phyloP scores from a whole-genome alignment of 2,888 invertebrate genomes.

The Phania funesta region DNA sequence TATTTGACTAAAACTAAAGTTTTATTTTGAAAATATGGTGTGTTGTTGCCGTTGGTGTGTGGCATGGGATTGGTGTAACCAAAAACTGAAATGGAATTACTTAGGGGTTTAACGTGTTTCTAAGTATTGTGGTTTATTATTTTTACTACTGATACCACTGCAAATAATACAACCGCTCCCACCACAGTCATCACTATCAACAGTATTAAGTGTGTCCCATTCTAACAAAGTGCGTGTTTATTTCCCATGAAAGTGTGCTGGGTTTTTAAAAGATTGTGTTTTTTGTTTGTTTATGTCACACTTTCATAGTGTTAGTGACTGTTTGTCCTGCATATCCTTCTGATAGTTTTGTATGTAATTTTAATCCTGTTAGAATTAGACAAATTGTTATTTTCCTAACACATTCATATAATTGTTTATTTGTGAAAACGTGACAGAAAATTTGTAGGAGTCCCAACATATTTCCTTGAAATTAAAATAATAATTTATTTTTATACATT shows the following conservation, averaged over 20 bases:
- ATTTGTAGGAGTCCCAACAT: slow-evolving; percentile 20
- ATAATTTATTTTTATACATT: neutral
- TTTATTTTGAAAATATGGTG: neutral
- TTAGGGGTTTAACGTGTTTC: slow-evolving; percentile 40
- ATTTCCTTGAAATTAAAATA: slow-evolving; percentile 25
- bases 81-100: slow-evolving; percentile 57
- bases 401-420: slow-evolving; percentile 66
- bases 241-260: slow-evolving; percentile 17
- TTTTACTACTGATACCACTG: slow-evolving; percentile 23
- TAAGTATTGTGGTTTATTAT: slow-evolving; percentile 52
- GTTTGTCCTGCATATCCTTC: slow-evolving; percentile 28
- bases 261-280: slow-evolving; percentile 9
- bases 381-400: slow-evolving; percentile 71
- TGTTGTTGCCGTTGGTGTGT: neutral
- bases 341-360: slow-evolving; percentile 68
- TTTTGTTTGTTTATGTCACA: slow-evolving; percentile 1
- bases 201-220: neutral
- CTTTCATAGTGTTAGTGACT: slow-evolving; percentile 29
- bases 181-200: slow-evolving; percentile 29
- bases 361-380: slow-evolving; percentile 73
- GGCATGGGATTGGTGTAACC: slow-evolving; percentile 51
- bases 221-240: slow-evolving; percentile 37
- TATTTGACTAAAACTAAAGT: neutral
- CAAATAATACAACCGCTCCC: slow-evolving; percentile 8
- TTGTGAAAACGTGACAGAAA: slow-evolving; percentile 63